phyloP scores from a whole-genome alignment of 2,113 vertebrate species.

The Dendrocopos noguchii region DNA sequence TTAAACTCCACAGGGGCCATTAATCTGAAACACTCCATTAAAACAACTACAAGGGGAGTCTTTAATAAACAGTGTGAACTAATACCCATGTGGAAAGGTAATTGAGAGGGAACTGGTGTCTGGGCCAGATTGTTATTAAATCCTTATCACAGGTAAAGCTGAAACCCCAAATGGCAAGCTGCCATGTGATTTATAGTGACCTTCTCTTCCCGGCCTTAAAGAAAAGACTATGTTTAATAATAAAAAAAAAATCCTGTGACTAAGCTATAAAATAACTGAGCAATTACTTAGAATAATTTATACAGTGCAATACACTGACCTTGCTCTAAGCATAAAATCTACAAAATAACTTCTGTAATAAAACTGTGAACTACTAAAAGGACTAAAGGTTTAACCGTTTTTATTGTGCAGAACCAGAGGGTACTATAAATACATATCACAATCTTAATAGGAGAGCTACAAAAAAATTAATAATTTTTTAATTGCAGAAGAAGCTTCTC shows the following conservation, averaged over 20 bases:
- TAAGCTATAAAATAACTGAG: conserved; percentile 83
- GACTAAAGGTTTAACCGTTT: conserved; percentile 80
- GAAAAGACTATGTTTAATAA: conserved; percentile 81
- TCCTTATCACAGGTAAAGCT: conserved; percentile 82
- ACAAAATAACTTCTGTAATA: conserved; percentile 84
- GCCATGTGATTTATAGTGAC: conserved; percentile 80
- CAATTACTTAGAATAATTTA: conserved; percentile 89
- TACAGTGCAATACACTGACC: conserved; percentile 82
- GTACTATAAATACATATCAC: conserved; percentile 76
- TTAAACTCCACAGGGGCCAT: conserved; percentile 81
- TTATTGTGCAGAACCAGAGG: conserved; percentile 72
- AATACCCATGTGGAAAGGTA: conserved; percentile 86
- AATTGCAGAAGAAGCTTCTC: conserved; percentile 44
- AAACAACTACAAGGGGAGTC: conserved; percentile 84
- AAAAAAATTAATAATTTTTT: conserved; percentile 74
- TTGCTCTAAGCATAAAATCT: conserved; percentile 83
- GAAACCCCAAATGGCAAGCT: conserved; percentile 77
- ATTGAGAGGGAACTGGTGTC: conserved; percentile 81
- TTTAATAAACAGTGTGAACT: conserved; percentile 89
- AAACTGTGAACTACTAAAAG: conserved; percentile 81
- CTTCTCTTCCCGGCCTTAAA: conserved; percentile 75
- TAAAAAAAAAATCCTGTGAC: conserved; percentile 80
- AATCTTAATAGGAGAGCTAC: conserved; percentile 66
- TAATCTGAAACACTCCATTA: conserved; percentile 88
- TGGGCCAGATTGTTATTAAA: conserved; percentile 83